Base-by-base conservation (phyloP, 2,888 invertebrate genomes). In the Eurytoma californica region DNA sequence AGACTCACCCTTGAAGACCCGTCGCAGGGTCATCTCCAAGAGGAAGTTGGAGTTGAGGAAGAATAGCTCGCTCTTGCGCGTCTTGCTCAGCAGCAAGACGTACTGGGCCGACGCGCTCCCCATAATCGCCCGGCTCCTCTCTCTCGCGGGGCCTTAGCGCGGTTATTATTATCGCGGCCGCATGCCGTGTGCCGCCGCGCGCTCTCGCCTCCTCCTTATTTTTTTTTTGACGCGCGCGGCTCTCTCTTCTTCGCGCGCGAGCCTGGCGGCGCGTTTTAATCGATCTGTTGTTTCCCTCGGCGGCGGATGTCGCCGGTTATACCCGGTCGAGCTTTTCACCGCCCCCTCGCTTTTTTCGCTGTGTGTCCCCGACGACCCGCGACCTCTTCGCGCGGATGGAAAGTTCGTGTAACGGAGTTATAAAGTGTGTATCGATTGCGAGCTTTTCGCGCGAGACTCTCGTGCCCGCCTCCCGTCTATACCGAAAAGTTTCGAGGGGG, bases 1-100 rank as follows among this genome's bases (percentile, higher is more conserved):
- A 14, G 16, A 83, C 86, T 86, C 84, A 86, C 86, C 85, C 80
- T 84, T 83, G 63, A 86, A 86, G 24, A 85, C 84, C 67, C 82
- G 83, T 53, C 84, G 82, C 51, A 86, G 80, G 57, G 84, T 83
- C 83, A 84, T 83, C 81, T 86, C 84, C 70, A 86, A 72, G 60
- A 83, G 83, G 72, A 83, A 80, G 81, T 82, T 81, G 28, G 84
- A 74, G 63, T 84, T 84, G 51, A 84, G 79, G 72, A 86, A 84
- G 66, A 86, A 82, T 12, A 85, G 60, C 58, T 85, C 85, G 79
- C 78, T 84, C 66, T 72, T 84, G 14, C 84, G 77, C 47, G 85
- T 82, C 83, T 85, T 86, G 77, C 85, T 84, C 14, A 86, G 72
- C 58, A 86, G 76, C 51, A 86, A 81, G 39, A 85, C 81, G 68